Evolutionary conservation across 1,140 invertebrate species (phyloP).

Genomic region (Eriocheir sinensis): DNA sequence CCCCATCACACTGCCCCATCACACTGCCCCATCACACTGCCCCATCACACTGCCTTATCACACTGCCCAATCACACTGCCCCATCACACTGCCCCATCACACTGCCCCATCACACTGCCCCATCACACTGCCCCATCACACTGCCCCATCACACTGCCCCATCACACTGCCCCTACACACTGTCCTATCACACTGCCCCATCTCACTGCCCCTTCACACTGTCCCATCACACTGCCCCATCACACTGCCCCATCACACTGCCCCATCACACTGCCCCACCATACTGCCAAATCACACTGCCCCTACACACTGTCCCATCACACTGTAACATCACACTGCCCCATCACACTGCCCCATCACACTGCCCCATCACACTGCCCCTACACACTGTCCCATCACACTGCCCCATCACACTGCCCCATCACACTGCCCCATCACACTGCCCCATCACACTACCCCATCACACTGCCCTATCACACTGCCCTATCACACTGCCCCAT

Average conservation of each 20-base stretch:
- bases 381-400: neutral
- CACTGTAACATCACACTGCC: neutral
- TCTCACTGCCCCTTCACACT: constrained; percentile 8
- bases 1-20: too few species aligned
- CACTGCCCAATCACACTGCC: too few species aligned
- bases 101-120: too few species aligned
- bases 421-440: neutral
- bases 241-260: constrained; percentile 8
- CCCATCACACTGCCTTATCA: too few species aligned
- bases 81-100: too few species aligned
- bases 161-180: neutral
- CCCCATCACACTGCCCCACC: neutral
- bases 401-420: constrained; percentile 6
- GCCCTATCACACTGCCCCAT: neutral
- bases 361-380: constrained; percentile 7
- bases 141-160: too few species aligned
- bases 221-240: neutral
- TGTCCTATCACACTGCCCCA: constrained; percentile 3
- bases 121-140: too few species aligned
- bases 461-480: constrained; percentile 9
- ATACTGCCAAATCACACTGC: neutral
- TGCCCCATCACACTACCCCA: neutral
- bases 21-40: too few species aligned
- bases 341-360: neutral
- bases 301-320: neutral